A percentile compares a stretch with the other conserved stretches of the same genome.
Evolutionary conservation across 2,888 invertebrate species (phyloP).

Genomic region (Amphimallon solstitiale): DNA sequence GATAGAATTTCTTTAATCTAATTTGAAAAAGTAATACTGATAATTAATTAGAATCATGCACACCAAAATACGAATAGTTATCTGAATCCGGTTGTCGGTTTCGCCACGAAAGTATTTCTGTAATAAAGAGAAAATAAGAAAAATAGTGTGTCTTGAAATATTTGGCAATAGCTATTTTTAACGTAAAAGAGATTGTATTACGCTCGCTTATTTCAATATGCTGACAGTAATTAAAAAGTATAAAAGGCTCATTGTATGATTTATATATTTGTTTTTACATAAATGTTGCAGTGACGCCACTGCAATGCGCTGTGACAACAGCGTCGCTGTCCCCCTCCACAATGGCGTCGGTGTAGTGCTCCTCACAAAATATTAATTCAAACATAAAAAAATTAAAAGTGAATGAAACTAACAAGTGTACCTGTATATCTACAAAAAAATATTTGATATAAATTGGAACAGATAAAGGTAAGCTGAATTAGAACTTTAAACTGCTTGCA

Average conservation of each 20-base stretch:
- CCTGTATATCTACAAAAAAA: slow-evolving; percentile 20
- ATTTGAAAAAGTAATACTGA: too few species aligned
- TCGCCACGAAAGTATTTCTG: too few species aligned
- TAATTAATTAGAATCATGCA: too few species aligned
- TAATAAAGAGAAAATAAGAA: too few species aligned
- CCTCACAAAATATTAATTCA: slow-evolving; percentile 24
- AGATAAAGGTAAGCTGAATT: slow-evolving; percentile 15
- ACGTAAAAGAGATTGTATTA: too few species aligned
- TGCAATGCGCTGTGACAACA: slow-evolving; percentile 51
- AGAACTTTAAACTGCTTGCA: not conserved
- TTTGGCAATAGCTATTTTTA: too few species aligned
- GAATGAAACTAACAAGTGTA: slow-evolving; percentile 20
- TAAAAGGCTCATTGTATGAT: not conserved
- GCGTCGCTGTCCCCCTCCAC: slow-evolving; percentile 45
- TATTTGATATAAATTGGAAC: slow-evolving; percentile 2
- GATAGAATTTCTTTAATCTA: too few species aligned
- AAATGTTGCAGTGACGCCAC: slow-evolving; percentile 40
- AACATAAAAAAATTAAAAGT: slow-evolving; percentile 22
- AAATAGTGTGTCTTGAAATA: too few species aligned
- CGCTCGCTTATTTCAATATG: too few species aligned
- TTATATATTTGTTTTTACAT: not conserved
- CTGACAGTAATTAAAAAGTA: too few species aligned
- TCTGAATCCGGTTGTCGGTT: too few species aligned
- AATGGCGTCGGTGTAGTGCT: slow-evolving; percentile 46
- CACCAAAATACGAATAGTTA: too few species aligned